These are phyloP conservation scores for Eulacestoma nigropectus DNA, from an alignment of 2,113 vertebrate genomes.

Conservation along the genomic window DNA sequence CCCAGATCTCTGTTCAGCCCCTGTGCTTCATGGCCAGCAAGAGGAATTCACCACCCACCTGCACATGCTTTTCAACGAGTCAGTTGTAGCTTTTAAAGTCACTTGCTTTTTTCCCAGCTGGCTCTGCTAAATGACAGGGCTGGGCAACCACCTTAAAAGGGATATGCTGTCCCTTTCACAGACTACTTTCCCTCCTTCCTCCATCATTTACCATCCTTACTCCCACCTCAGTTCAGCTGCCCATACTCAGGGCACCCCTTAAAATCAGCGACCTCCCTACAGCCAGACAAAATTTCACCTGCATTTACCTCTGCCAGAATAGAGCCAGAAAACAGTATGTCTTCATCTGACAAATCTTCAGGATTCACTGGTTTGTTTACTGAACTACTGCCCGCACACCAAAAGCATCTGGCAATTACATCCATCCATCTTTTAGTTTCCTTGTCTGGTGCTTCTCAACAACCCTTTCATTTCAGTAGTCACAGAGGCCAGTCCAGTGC, in stretches of 20 bases:
- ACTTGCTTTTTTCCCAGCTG: constrained; percentile 30
- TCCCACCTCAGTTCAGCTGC: background rate
- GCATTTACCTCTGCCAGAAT: background rate
- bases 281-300: background rate
- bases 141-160: constrained; percentile 3
- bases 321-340: background rate
- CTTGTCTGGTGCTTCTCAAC: background rate
- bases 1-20: constrained; percentile 19
- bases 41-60: constrained; percentile 7
- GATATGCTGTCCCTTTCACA: background rate
- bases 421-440: background rate
- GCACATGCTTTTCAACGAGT: constrained; percentile 11
- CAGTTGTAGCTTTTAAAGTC: constrained; percentile 26
- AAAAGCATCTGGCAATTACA: background rate
- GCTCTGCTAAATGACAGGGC: constrained; percentile 25
- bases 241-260: background rate
- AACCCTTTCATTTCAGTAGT: background rate
- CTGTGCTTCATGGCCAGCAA: background rate
- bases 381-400: background rate
- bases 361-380: background rate
- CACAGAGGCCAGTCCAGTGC: background rate
- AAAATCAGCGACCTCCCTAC: background rate
- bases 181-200: background rate
- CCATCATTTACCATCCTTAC: background rate
- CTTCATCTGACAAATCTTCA: background rate